Evolutionary conservation across 2,113 vertebrate species (phyloP).

Genomic region (Pimephales promelas): DNA sequence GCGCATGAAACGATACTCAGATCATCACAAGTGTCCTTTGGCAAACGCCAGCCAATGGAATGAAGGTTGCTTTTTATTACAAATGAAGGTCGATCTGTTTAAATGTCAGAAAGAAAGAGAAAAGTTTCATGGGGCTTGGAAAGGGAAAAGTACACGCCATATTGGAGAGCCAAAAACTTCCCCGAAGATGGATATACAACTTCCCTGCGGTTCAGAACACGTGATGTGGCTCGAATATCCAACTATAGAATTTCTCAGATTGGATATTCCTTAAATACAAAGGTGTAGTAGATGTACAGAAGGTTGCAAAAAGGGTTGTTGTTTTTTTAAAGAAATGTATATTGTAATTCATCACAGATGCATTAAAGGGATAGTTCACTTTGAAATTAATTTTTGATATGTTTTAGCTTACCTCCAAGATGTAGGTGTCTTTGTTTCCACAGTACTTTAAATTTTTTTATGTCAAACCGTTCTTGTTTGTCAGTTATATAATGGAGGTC

Average conservation of each 20-base stretch:
- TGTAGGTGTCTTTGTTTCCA: too few species aligned
- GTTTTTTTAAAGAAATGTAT: neutral
- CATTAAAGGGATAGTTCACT: too few species aligned
- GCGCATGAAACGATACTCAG: neutral
- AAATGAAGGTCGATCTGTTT: neutral
- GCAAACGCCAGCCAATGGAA: neutral
- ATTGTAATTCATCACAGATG: neutral
- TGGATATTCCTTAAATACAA: neutral
- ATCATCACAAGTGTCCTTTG: slow-evolving; percentile 9
- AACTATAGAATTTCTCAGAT: neutral
- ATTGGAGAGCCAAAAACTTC: slow-evolving; percentile 52
- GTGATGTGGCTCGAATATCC: slow-evolving; percentile 38
- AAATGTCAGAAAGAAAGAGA: neutral
- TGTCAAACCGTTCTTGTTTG: too few species aligned
- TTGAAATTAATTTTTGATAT: too few species aligned
- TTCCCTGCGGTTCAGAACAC: slow-evolving; percentile 56
- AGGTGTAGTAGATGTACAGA: neutral
- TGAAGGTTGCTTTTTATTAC: neutral
- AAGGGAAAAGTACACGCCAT: neutral
- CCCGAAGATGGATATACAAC: slow-evolving; percentile 44
- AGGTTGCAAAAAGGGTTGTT: neutral
- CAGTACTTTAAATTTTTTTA: too few species aligned
- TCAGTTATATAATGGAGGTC: too few species aligned
- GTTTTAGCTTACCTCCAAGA: too few species aligned
- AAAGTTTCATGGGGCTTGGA: neutral